Evolutionary conservation across 2,113 vertebrate genomes (phyloP).

Genomic region (Mus spicilegus): DNA sequence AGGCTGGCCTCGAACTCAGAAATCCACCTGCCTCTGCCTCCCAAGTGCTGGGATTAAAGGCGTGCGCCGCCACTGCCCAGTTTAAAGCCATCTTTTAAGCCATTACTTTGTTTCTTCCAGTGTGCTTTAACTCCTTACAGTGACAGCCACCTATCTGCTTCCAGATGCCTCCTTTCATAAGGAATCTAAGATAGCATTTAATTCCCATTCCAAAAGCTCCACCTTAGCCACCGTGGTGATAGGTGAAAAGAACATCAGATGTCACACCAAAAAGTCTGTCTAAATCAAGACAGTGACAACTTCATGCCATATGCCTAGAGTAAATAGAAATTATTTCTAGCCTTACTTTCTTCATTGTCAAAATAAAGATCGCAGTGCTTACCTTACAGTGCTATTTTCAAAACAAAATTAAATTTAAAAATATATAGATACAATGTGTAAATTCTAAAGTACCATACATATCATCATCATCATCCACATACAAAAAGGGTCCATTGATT

Average conservation of each 20-base stretch:
- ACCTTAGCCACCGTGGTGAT: background rate
- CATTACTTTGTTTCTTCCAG: background rate
- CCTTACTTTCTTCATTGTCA: background rate
- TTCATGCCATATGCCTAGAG: background rate
- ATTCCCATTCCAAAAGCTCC: constrained; percentile 24
- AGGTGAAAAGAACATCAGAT: background rate
- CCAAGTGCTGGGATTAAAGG: too few species aligned
- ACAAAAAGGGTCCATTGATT: background rate
- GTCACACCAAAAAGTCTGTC: background rate
- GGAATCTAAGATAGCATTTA: background rate
- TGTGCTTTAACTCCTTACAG: background rate
- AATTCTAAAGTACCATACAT: background rate
- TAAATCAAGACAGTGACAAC: background rate
- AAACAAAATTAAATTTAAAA: background rate
- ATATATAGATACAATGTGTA: background rate
- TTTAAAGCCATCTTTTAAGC: background rate
- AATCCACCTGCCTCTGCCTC: too few species aligned
- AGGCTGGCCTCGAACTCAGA: too few species aligned
- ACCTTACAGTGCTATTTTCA: background rate
- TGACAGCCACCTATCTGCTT: background rate
- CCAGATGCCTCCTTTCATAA: background rate
- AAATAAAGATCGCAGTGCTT: background rate
- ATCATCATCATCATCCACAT: background rate
- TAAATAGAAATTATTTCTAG: background rate
- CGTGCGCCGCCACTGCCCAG: too few species aligned